Evolutionary conservation across 2,113 vertebrate genomes (phyloP).

Genomic region (Saguinus imperator): DNA sequence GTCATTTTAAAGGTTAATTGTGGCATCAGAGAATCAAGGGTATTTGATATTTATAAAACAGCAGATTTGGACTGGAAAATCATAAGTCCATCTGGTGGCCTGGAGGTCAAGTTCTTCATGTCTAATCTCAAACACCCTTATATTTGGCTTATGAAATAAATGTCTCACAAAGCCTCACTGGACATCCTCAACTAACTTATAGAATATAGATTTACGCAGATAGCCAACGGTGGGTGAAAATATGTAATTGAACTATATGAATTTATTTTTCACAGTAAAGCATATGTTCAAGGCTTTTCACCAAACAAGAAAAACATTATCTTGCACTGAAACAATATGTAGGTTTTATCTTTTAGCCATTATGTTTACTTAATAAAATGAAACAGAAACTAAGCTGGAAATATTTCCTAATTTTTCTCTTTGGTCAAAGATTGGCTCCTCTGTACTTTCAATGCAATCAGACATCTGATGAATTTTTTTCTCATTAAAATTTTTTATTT

Average conservation of each 20-base stretch:
- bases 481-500: neutral
- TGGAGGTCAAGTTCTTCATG: slow-evolving; percentile 35
- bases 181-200: neutral
- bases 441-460: neutral
- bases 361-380: neutral
- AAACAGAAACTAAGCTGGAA: neutral
- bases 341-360: neutral
- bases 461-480: neutral
- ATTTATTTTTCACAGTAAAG: neutral
- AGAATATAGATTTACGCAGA: slow-evolving; percentile 4
- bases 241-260: neutral
- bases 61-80: slow-evolving; percentile 8
- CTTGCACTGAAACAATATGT: neutral
- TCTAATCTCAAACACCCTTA: neutral
- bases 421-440: neutral
- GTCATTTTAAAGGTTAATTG: slow-evolving; percentile 28
- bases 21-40: neutral
- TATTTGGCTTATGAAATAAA: neutral
- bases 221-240: neutral
- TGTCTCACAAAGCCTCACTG: neutral
- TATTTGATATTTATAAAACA: neutral
- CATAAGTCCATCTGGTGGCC: neutral
- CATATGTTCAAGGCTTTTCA: neutral
- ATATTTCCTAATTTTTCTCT: slow-evolving; percentile 8
- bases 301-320: neutral